Evolutionary conservation across 2,113 vertebrate genomes (phyloP).

Genomic region (Lipophrys pholis): DNA sequence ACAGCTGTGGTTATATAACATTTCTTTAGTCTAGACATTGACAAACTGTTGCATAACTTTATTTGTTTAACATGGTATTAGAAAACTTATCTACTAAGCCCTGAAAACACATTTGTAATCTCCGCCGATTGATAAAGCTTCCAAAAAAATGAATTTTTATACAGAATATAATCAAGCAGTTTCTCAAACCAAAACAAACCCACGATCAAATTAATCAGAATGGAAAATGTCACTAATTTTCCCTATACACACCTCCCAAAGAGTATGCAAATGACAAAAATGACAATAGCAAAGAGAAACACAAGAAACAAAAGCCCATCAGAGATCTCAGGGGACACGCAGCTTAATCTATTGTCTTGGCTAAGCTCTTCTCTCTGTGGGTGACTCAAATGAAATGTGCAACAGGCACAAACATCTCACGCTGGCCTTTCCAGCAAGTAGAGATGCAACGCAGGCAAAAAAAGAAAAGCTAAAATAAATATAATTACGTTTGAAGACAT

Average conservation of each 20-base stretch:
- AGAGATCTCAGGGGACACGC: constrained; percentile 22
- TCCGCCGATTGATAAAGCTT: constrained; percentile 28
- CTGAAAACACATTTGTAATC: constrained; percentile 55
- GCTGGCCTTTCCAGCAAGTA: background rate
- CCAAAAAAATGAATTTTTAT: constrained; percentile 21
- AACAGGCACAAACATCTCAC: background rate
- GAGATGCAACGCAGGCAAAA: constrained; percentile 17
- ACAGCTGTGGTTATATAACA: constrained; percentile 43
- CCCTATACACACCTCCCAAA: background rate
- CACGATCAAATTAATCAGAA: background rate
- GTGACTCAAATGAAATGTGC: constrained; percentile 37
- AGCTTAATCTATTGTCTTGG: constrained; percentile 45
- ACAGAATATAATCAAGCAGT: constrained; percentile 20
- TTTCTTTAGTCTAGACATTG: constrained; percentile 3
- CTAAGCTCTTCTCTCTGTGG: constrained; percentile 50
- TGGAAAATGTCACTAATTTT: background rate
- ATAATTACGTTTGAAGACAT: background rate
- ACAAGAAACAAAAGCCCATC: constrained; percentile 18
- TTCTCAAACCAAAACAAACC: background rate
- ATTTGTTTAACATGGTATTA: constrained; percentile 52
- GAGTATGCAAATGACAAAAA: constrained; percentile 4
- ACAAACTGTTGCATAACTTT: constrained; percentile 59
- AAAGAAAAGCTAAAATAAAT: background rate
- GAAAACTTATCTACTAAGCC: constrained; percentile 47
- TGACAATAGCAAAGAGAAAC: background rate